Percentiles rank a stretch among this genome's conserved stretches.
phyloP scores from a whole-genome alignment of 2,113 vertebrate genomes.

The Leuciscus idus region DNA sequence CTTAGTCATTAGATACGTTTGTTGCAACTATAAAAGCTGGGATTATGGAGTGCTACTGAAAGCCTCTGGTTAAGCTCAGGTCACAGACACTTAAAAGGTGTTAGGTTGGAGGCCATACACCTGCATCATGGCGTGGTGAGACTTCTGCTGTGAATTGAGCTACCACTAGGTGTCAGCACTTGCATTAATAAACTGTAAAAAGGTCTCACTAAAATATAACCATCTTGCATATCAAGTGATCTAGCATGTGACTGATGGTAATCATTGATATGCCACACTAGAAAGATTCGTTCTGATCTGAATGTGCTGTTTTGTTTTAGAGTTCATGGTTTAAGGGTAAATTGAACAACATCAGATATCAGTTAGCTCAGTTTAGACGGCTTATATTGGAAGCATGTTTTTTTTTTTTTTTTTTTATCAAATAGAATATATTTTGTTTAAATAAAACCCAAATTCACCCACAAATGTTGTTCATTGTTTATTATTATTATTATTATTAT shows the following conservation, averaged over 20 bases:
- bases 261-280: not conserved
- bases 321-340: not conserved
- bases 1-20: not conserved
- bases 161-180: constrained; percentile 74
- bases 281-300: not conserved
- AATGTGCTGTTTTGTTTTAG: not conserved
- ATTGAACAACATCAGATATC: not conserved
- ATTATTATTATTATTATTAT: not conserved
- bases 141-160: not conserved
- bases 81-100: not conserved
- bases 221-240: constrained; percentile 20
- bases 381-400: not conserved
- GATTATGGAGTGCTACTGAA: constrained; percentile 1
- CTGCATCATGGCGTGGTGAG: not conserved
- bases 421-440: not conserved
- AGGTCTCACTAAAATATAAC: constrained; percentile 5
- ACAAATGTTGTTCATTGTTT: not conserved
- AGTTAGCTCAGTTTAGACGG: not conserved
- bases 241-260: constrained; percentile 9
- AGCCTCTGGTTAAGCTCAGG: not conserved
- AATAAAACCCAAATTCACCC: not conserved
- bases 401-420: not conserved
- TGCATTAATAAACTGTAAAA: constrained; percentile 55
- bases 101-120: not conserved
- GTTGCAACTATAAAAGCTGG: not conserved